Evolutionary conservation across 2,113 vertebrate genomes (phyloP).

Genomic region (Entomyzon cyanotis): DNA sequence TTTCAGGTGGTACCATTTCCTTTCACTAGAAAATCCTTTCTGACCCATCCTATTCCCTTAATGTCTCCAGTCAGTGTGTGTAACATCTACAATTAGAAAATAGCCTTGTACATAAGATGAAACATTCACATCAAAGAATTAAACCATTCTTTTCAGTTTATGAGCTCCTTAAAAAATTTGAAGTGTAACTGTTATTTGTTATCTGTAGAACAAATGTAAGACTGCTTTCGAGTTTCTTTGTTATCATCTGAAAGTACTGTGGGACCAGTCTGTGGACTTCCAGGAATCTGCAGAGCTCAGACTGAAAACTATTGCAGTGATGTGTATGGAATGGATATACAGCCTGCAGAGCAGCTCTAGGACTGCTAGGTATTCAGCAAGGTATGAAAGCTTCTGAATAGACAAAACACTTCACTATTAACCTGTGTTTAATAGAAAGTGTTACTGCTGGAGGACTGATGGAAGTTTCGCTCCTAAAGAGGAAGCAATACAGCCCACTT

Average conservation of each 20-base stretch:
- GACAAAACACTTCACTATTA: not conserved
- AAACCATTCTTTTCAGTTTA: not conserved
- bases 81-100: not conserved
- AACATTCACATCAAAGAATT: not conserved
- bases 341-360: not conserved
- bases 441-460: not conserved
- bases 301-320: not conserved
- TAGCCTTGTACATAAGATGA: not conserved
- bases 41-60: not conserved
- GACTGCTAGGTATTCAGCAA: not conserved
- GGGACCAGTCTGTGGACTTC: not conserved
- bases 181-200: not conserved
- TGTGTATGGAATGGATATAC: not conserved
- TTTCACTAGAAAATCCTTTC: not conserved
- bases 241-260: not conserved
- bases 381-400: not conserved
- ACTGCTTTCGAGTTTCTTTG: not conserved
- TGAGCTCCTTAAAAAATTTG: not conserved
- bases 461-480: not conserved
- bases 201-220: not conserved
- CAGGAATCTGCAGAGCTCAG: not conserved
- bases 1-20: not conserved
- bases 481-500: not conserved
- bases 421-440: not conserved
- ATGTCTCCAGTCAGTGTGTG: not conserved